A percentile compares a stretch with the other conserved stretches of the same genome.
These are phyloP conservation scores for Tauraco hartlaubi DNA, from an alignment of 2,797 vertebrate species.

Conservation along the genomic window DNA sequence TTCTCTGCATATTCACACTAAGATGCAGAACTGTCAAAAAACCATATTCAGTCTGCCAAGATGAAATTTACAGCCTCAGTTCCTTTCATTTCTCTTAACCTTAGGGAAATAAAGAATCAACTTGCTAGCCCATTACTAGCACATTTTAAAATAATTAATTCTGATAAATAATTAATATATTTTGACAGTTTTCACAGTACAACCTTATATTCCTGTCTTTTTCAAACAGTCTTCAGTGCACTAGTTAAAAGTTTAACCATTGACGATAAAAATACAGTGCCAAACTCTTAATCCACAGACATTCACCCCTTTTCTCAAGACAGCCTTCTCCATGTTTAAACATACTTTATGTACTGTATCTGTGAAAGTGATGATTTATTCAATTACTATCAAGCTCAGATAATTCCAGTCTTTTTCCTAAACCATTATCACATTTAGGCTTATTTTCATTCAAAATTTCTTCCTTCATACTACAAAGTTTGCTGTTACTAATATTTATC, in stretches of 20 bases:
- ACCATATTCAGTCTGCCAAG: conserved; percentile 59
- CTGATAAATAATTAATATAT: conserved; percentile 79
- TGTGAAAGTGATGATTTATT: not conserved
- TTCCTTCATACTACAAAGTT: not conserved
- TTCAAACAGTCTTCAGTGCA: conserved; percentile 82
- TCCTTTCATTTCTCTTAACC: not conserved
- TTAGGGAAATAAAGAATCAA: conserved; percentile 66
- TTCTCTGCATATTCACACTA: conserved; percentile 53
- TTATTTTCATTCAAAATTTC: not conserved
- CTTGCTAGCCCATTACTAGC: conserved; percentile 72
- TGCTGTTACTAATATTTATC: not conserved
- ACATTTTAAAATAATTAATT: conserved; percentile 76
- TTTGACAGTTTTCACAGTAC: conserved; percentile 81
- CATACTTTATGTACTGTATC: not conserved
- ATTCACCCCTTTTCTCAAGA: not conserved
- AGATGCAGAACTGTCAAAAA: conserved; percentile 69
- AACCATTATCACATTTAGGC: not conserved
- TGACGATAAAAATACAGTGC: conserved; percentile 74
- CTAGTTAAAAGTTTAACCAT: conserved; percentile 72
- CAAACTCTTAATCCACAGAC: conserved; percentile 64
- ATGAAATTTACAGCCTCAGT: conserved; percentile 70
- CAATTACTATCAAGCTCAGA: not conserved
- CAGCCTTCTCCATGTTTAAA: not conserved
- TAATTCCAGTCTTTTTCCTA: not conserved
- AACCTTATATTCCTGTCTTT: conserved; percentile 78